Evolutionary conservation across 2,888 invertebrate species (phyloP).

Genomic region (Sepioteuthis lessoniana): DNA sequence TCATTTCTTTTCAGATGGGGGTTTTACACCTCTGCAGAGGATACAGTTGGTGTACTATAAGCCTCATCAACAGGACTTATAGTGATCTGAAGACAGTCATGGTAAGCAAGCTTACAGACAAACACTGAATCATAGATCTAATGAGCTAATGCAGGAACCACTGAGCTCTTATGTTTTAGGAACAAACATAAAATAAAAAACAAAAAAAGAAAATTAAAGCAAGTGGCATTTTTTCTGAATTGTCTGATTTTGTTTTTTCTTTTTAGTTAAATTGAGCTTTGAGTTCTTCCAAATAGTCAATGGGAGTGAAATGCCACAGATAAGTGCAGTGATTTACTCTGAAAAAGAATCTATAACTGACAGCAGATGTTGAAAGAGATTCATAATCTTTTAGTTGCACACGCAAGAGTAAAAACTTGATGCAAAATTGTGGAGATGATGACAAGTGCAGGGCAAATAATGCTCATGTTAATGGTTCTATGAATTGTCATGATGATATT

Average conservation of each 20-base stretch:
- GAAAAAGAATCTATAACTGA: neutral
- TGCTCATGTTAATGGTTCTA: neutral
- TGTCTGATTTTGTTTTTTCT: neutral
- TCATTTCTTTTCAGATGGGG: too few relatives aligned
- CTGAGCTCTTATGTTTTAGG: neutral
- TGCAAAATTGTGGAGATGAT: neutral
- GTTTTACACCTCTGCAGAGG: too few relatives aligned
- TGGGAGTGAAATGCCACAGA: neutral
- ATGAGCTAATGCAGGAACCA: neutral
- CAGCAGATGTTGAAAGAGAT: neutral
- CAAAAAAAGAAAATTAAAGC: neutral
- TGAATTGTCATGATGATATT: too few relatives aligned
- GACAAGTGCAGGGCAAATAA: neutral
- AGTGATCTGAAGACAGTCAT: neutral
- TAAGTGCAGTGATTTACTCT: neutral
- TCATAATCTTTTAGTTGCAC: neutral
- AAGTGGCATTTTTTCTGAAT: too few relatives aligned
- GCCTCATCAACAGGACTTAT: too few relatives aligned
- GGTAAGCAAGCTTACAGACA: neutral
- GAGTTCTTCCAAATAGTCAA: neutral
- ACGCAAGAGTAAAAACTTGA: neutral
- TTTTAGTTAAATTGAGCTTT: neutral
- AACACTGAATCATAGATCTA: neutral
- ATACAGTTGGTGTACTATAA: too few relatives aligned
- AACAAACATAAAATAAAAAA: neutral